Conservation (phyloP, 2,888 invertebrate species). For the Philereme vetulata region DNA sequence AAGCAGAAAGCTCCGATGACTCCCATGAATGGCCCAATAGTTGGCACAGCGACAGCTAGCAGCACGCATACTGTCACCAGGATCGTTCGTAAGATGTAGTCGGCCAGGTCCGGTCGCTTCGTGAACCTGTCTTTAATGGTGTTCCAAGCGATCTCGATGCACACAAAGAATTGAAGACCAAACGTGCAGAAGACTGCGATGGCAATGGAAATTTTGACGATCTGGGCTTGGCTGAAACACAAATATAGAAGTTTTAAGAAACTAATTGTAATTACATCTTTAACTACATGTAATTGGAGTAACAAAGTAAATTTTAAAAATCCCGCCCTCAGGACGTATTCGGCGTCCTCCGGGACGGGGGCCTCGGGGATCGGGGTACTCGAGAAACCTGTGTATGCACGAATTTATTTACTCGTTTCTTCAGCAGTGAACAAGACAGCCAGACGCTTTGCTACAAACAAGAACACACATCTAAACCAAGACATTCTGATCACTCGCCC, state of each 20-base stretch:
- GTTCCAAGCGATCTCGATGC: constrained; percentile 96
- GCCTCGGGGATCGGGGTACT: too few relatives aligned
- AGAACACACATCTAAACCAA: too few relatives aligned
- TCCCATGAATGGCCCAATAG: constrained; percentile 94
- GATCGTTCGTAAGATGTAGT: constrained; percentile 89
- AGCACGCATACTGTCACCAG: constrained; percentile 87
- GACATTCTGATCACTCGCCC: too few relatives aligned
- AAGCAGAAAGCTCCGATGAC: constrained; percentile 97
- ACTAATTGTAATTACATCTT: too few relatives aligned
- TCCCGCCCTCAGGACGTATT: too few relatives aligned
- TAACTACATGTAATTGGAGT: too few relatives aligned
- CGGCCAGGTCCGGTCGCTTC: constrained; percentile 87
- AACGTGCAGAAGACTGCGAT: constrained; percentile 97
- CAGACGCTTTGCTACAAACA: too few relatives aligned
- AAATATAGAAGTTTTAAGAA: constrained; percentile 3
- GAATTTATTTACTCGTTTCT: too few relatives aligned
- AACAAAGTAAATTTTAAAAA: too few relatives aligned
- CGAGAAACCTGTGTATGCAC: too few relatives aligned
- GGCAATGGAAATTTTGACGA: constrained; percentile 93
- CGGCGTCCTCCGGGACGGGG: too few relatives aligned
- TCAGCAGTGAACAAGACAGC: too few relatives aligned
- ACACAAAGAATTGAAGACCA: constrained; percentile 98
- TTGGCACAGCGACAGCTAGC: constrained; percentile 93
- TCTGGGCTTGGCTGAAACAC: constrained; percentile 89
- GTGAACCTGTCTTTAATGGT: constrained; percentile 89